Percentiles rank a stretch among this genome's conserved stretches.
Evolutionary conservation across 2,113 vertebrate species (phyloP).

Genomic region (Oriolus oriolus): DNA sequence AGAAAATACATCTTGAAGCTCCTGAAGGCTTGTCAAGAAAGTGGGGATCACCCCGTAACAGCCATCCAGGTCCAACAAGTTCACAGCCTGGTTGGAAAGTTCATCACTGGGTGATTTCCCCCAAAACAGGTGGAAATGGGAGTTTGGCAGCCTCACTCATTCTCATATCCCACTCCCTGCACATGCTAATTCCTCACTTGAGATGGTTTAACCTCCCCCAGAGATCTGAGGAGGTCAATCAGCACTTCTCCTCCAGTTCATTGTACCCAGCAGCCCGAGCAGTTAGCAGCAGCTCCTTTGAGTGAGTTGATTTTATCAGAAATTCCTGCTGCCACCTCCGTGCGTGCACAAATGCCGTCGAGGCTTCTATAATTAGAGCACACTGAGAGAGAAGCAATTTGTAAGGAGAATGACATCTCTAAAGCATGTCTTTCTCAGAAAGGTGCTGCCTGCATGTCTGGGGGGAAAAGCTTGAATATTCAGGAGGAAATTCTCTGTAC

Average conservation of each 20-base stretch:
- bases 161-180: neutral
- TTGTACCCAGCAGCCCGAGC: neutral
- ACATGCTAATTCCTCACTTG: neutral
- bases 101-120: neutral
- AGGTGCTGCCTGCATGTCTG: neutral
- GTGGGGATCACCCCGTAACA: neutral
- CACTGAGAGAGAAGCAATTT: neutral
- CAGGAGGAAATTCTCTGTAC: neutral
- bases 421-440: neutral
- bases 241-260: neutral
- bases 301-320: constrained; percentile 6
- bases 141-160: neutral
- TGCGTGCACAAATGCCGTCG: rapidly evolving
- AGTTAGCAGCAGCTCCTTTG: neutral
- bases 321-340: neutral
- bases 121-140: neutral
- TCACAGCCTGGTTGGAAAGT: neutral
- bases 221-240: neutral
- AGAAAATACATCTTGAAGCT: neutral
- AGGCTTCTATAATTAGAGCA: constrained; percentile 5
- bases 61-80: neutral
- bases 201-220: neutral
- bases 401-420: neutral
- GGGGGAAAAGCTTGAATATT: neutral
- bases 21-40: neutral